Conservation (phyloP, 1,140 invertebrate genomes). For the Brachionus rotundiformis region DNA sequence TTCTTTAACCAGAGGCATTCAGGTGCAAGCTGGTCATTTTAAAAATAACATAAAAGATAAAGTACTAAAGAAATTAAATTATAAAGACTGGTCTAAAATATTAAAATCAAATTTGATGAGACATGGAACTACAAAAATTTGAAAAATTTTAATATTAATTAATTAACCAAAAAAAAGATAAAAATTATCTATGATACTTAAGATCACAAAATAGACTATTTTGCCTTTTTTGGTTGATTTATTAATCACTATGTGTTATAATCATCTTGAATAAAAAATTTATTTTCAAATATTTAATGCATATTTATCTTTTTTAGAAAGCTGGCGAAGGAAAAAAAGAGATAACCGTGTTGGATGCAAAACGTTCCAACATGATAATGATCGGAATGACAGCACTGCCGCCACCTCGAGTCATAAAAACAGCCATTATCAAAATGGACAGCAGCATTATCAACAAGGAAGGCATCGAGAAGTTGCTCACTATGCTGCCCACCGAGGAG, state of each 20-base stretch:
- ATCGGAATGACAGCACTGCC: constrained; percentile 99
- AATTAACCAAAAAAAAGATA: no score
- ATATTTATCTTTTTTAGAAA: constrained; percentile 69
- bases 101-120: no score
- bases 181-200: background rate
- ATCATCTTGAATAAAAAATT: background rate
- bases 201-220: background rate
- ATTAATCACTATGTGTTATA: background rate
- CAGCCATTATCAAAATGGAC: constrained; percentile 98
- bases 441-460: constrained; percentile 95
- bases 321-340: constrained; percentile 90
- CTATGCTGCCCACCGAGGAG: constrained; percentile 93
- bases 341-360: constrained; percentile 91
- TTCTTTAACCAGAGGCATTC: no score
- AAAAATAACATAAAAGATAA: no score
- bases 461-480: constrained; percentile 93
- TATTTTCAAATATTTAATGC: background rate
- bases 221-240: background rate
- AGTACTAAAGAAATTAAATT: no score
- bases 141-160: no score
- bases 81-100: no score
- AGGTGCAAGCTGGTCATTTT: no score
- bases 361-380: constrained; percentile 97
- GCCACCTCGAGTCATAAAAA: constrained; percentile 88
- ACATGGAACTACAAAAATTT: no score